Percentiles rank a stretch among this genome's conserved stretches.
These are phyloP conservation scores for Neoarius graeffei DNA, from an alignment of 2,113 vertebrate genomes.

Conservation along the genomic window DNA sequence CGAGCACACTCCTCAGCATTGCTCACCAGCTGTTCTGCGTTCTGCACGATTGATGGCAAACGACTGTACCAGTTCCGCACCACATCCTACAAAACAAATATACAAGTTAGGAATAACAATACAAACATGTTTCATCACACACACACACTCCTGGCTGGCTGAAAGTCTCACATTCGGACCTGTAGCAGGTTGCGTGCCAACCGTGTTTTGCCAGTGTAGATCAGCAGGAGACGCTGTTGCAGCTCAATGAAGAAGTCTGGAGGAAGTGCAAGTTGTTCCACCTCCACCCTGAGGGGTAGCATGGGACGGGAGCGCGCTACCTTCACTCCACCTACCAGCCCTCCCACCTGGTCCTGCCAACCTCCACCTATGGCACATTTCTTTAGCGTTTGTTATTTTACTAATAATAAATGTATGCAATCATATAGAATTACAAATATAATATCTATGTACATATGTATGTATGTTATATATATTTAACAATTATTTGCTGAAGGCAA, in stretches of 20 bases:
- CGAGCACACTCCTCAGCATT: slow-evolving; percentile 81
- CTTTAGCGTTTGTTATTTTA: not conserved
- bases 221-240: slow-evolving; percentile 84
- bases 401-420: not conserved
- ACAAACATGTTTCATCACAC: not conserved
- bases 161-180: slow-evolving; percentile 65
- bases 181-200: slow-evolving; percentile 94
- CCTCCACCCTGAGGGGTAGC: slow-evolving; percentile 84
- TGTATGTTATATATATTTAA: too few species aligned
- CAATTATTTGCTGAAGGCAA: too few species aligned
- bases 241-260: slow-evolving; percentile 76
- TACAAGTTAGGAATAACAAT: not conserved
- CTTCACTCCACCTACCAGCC: slow-evolving; percentile 87
- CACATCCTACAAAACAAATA: slow-evolving; percentile 79
- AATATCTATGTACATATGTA: too few species aligned
- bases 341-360: slow-evolving; percentile 97
- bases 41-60: slow-evolving; percentile 78
- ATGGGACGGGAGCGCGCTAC: slow-evolving; percentile 80
- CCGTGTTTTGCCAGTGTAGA: slow-evolving; percentile 94
- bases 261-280: slow-evolving; percentile 76
- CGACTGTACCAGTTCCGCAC: slow-evolving; percentile 92
- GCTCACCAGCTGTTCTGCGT: slow-evolving; percentile 75
- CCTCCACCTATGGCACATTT: slow-evolving; percentile 79
- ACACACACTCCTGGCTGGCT: not conserved
- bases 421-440: too few species aligned